Conservation (phyloP, 2,888 invertebrate species). For the Coenonympha glycerion region DNA sequence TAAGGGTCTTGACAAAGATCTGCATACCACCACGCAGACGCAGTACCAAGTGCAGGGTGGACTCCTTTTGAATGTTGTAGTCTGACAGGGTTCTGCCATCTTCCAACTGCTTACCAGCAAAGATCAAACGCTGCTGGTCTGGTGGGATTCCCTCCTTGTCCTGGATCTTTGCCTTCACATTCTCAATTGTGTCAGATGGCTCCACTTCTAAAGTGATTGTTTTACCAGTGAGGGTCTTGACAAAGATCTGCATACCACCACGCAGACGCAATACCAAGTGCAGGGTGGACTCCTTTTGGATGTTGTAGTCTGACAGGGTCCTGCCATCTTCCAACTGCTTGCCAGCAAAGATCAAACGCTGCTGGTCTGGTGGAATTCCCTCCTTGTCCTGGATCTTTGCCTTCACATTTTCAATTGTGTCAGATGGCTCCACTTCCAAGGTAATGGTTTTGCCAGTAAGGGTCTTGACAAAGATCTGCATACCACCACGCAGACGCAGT, state of each 20-base stretch:
- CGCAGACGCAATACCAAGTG: slow-evolving; percentile 9
- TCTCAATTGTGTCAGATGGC: slow-evolving; percentile 21
- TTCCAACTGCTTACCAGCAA: slow-evolving; percentile 46
- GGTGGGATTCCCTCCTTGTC: slow-evolving; percentile 75
- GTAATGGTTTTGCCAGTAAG: slow-evolving; percentile 48
- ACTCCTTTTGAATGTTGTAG: slow-evolving; percentile 49
- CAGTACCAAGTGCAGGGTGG: slow-evolving; percentile 41
- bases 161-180: slow-evolving; percentile 59
- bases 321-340: slow-evolving; percentile 2
- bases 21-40: slow-evolving; percentile 56
- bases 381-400: slow-evolving; percentile 49
- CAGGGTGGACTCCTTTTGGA: neutral
- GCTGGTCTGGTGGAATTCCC: slow-evolving; percentile 2
- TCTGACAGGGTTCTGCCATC: slow-evolving; percentile 46
- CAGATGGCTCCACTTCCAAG: slow-evolving; percentile 44
- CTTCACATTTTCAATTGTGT: slow-evolving; percentile 49
- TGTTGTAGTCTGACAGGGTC: neutral
- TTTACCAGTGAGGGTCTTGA: slow-evolving; percentile 5
- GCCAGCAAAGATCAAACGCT: neutral
- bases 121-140: slow-evolving; percentile 52
- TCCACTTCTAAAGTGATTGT: neutral
- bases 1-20: slow-evolving; percentile 51
- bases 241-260: slow-evolving; percentile 16
- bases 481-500: slow-evolving; percentile 44
- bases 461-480: slow-evolving; percentile 58